Base-by-base conservation (phyloP, 2,888 invertebrate genomes). In the Ophion ellenae region DNA sequence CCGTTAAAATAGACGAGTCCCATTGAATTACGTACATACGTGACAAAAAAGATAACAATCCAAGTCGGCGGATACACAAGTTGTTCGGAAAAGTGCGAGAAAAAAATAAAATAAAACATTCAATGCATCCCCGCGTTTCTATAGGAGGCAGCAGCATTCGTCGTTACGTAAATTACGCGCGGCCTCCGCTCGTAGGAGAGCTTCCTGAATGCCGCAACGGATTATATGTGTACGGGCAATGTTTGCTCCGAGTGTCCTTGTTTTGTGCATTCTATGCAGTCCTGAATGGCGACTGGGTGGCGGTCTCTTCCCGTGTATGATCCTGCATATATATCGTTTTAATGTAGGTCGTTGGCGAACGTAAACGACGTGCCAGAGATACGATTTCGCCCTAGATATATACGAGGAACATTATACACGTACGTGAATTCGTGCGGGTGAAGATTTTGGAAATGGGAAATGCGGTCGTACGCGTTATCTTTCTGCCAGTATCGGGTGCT, bases 331-430 rank as follows among this genome's bases (percentile, higher is more conserved):
- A 69, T 24, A 66, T 53, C 70, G 36, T 66, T 82, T 79, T 45
- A 45, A 85, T 85, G 80, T 85, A 80, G 85, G 85, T 85, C 83
- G 80, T 83, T 74, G 59, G 83, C 66, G 63, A 83, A 73, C 82
- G 76, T 80, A 73, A 85, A 85, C 75, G 73, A 61, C 79, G 63
- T 74, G 77, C 66, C 80, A 64, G 57, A 45, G 59, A 24, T 61
- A 74, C 75, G 40, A 36, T 61, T 71, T 57, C 63, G 47, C 73
- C 73, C 61, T 24, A 67, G 57, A 53, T 40, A 53, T 40, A 20
- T 32, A 32, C 32, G 40, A 79, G n/a, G 4, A 73, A 57, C 59
- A 73, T 66, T 24, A 40, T 9, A 20, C 36, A 14, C 20, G 67
- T 64, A 77, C 11, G 28, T 57, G 59, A n/a, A 61, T 28, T 40